A percentile compares a stretch with the other conserved stretches of the same genome.
Conservation (phyloP, 1,140 invertebrate genomes). For the Drosophila tsacasi region DNA sequence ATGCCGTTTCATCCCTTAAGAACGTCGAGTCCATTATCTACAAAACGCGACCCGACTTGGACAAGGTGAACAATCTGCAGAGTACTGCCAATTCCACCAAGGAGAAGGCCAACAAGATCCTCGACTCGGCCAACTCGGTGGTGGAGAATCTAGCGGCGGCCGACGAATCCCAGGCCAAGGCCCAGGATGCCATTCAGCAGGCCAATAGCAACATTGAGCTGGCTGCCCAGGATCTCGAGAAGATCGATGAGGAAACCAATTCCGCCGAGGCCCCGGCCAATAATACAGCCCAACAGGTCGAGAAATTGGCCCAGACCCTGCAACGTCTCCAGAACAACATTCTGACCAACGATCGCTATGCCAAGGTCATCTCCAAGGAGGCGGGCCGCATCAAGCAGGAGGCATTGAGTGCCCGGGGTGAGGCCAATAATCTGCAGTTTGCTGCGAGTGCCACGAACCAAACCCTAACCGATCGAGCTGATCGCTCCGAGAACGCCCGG, state of each 20-base stretch:
- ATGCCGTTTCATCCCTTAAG: constrained; percentile 93
- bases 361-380: constrained; percentile 87
- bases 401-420: constrained; percentile 80
- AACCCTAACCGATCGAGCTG: constrained; percentile 87
- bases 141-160: constrained; percentile 89
- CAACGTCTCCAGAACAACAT: constrained; percentile 91
- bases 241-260: constrained; percentile 89
- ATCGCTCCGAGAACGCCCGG: constrained; percentile 89
- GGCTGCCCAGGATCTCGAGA: constrained; percentile 90
- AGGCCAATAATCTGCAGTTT: constrained; percentile 72
- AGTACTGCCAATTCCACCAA: constrained; percentile 91
- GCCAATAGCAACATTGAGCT: constrained; percentile 92
- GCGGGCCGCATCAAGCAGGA: constrained; percentile 86
- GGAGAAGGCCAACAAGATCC: constrained; percentile 87
- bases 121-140: constrained; percentile 87
- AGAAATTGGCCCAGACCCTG: constrained; percentile 88
- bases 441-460: constrained; percentile 86
- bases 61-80: constrained; percentile 91
- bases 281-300: constrained; percentile 90
- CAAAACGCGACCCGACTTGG: constrained; percentile 92
- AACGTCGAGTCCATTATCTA: constrained; percentile 95
- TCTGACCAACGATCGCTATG: constrained; percentile 90
- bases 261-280: constrained; percentile 91
- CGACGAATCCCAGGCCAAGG: constrained; percentile 90
- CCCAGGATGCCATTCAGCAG: constrained; percentile 91